A percentile compares a stretch with the other conserved stretches of the same genome.
phyloP scores from a whole-genome alignment of 2,797 vertebrate genomes.

The Pangasius sanitwongsei region DNA sequence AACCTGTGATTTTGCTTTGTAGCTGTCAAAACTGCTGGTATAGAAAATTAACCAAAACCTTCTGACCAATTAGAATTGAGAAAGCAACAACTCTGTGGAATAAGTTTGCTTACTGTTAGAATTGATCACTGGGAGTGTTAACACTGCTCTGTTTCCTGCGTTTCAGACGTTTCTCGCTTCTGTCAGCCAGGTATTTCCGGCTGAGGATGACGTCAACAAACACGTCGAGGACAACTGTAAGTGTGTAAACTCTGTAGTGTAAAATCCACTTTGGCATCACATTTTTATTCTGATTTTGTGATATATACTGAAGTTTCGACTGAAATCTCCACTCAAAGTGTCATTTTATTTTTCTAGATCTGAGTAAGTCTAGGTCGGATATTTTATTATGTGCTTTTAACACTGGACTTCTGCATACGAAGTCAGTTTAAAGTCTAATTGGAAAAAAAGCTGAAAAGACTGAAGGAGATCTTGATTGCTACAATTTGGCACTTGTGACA shows the following conservation, averaged over 20 bases:
- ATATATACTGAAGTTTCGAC: background rate
- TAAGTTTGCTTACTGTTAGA: background rate
- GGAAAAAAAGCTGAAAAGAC: background rate
- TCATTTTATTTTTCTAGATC: background rate
- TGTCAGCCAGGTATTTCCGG: conserved; percentile 93
- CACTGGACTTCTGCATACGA: background rate
- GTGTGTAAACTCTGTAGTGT: conserved; percentile 57
- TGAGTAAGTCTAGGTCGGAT: too few relatives aligned
- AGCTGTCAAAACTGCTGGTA: background rate
- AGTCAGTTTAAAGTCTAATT: background rate
- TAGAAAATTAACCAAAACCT: background rate
- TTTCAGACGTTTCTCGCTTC: conserved; percentile 86
- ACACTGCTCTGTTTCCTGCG: background rate
- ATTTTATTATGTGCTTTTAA: background rate
- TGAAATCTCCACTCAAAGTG: background rate
- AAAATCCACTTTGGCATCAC: background rate
- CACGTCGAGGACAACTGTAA: conserved; percentile 97
- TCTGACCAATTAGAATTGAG: background rate
- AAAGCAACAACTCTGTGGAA: background rate
- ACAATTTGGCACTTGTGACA: background rate
- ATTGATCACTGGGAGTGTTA: background rate
- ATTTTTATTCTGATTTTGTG: background rate
- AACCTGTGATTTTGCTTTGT: background rate
- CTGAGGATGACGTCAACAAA: conserved; percentile 94
- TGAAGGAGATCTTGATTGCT: background rate